Evolutionary conservation across 2,113 vertebrate genomes (phyloP), one percentile per base, ranked within the genome.

Genomic region (Prionailurus viverrinus): DNA sequence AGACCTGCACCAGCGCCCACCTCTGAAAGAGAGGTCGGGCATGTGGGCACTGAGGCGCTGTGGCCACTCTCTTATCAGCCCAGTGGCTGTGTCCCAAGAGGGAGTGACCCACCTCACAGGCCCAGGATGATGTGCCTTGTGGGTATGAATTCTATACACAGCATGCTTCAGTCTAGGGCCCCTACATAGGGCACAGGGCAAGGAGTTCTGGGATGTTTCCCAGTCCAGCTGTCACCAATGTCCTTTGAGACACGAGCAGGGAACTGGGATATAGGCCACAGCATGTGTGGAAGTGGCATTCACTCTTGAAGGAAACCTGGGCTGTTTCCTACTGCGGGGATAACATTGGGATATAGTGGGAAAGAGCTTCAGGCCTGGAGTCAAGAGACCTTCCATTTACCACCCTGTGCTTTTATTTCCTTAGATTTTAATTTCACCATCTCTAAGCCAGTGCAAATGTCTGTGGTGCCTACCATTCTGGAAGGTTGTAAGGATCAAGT

Each of bases 11-110:
- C 55, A n/a, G 21, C 1, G 29, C 33, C 61, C 61, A 15, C 4
- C 55, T 53, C 29, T 36, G 1, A 1, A 9, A 80, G 16, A 65
- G 55, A 51, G 29, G 53, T 33, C 19, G 31, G 31, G 51, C 11
- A 8, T 13, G 9, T 41, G 8, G 7, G 5, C 8, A 12, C 21
- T 4, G 8, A 29, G 68, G 33, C 3, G 0, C 29, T 9, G 7
- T 19, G 68, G 68, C n/a, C 36, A 73, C 21, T 25, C 5, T 11
- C 2, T 36, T 25, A 19, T 21, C 21, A 39, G 69, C 36, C 36
- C 69, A 5, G 4, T 39, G 69, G 10, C n/a, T 39, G 8, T 12
- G 69, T 45, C 63, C 39, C 8, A 33, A 78, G n/a, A 29, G 33
- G 14, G 5, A 21, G 9, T 9, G 6, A 13, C 31, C 55, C 3